Evolutionary conservation across 2,113 vertebrate genomes (phyloP).

Genomic region (Panurus biarmicus): DNA sequence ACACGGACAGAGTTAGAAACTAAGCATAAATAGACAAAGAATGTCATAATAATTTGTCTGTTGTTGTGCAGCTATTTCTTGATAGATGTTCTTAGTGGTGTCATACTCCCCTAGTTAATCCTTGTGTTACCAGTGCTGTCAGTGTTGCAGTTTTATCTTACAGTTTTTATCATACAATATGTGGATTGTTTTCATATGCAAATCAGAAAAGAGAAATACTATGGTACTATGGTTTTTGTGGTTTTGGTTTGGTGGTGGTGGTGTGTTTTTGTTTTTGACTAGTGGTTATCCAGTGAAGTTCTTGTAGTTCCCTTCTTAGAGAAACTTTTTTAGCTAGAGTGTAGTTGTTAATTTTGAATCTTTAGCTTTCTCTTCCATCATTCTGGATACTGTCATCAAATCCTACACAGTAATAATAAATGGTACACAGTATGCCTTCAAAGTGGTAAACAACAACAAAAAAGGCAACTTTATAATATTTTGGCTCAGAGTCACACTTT

Average conservation of each 20-base stretch:
- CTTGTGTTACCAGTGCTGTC: neutral
- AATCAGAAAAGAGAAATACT: neutral
- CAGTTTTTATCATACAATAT: neutral
- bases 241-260: no score
- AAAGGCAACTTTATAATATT: neutral
- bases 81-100: neutral
- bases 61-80: neutral
- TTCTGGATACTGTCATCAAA: neutral
- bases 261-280: no score
- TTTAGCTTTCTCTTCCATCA: neutral
- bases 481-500: neutral
- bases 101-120: neutral
- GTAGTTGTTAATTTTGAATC: neutral
- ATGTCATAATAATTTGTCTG: neutral
- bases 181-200: neutral
- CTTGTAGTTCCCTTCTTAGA: neutral
- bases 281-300: neutral
- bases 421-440: neutral
- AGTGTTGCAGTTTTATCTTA: neutral
- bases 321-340: neutral
- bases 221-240: neutral
- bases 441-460: neutral
- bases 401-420: neutral
- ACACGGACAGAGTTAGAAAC: neutral
- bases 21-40: neutral